phyloP scores from a whole-genome alignment of 2,113 vertebrate species.

The Peucedramus taeniatus region DNA sequence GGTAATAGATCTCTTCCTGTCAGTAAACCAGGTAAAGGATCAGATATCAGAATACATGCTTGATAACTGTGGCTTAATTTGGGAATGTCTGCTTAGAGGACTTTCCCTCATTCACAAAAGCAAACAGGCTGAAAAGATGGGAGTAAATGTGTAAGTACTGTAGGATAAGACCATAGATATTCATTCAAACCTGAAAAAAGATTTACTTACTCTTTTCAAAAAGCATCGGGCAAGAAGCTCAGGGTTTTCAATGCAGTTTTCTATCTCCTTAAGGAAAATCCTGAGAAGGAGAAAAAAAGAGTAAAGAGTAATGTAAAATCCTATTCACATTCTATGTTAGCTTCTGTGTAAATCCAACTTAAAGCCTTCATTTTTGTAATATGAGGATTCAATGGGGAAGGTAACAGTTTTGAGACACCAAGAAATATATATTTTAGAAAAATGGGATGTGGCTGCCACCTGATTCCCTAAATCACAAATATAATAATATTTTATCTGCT shows the following conservation, averaged over 20 bases:
- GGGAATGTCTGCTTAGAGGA: neutral
- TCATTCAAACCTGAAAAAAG: neutral
- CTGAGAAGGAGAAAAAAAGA: slow-evolving; percentile 63
- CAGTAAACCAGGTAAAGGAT: neutral
- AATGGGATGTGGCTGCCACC: neutral
- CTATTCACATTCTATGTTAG: neutral
- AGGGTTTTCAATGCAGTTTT: slow-evolving; percentile 87
- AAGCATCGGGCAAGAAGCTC: slow-evolving; percentile 90
- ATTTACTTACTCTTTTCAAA: slow-evolving; percentile 87
- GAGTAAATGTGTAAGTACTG: neutral
- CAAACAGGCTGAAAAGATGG: neutral
- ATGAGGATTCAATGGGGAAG: neutral
- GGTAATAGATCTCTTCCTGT: neutral
- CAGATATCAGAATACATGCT: neutral
- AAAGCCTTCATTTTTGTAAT: neutral
- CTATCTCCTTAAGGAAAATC: slow-evolving; percentile 90
- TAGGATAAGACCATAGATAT: neutral
- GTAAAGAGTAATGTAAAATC: neutral
- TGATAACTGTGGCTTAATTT: neutral
- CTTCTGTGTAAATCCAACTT: neutral
- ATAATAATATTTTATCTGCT: neutral
- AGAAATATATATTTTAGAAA: neutral
- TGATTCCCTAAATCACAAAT: neutral
- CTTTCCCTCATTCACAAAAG: neutral
- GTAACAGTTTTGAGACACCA: neutral